phyloP scores from a whole-genome alignment of 2,113 vertebrate genomes.

The Ptyas mucosa region DNA sequence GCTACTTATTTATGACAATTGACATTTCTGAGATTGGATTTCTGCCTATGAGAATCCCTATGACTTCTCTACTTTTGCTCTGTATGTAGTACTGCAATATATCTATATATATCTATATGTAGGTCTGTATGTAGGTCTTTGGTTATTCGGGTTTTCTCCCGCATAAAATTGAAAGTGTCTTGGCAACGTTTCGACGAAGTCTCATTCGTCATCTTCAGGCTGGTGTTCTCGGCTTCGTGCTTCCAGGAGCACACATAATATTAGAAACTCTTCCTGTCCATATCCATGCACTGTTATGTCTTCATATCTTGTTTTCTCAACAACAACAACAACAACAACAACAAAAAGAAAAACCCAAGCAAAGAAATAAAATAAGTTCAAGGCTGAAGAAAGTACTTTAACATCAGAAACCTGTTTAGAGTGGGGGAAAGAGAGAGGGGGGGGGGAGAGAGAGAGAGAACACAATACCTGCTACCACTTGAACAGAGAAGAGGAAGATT shows the following conservation, averaged over 20 bases:
- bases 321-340: too few relatives aligned
- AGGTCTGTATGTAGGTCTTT: too few relatives aligned
- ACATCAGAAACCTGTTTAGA: conserved; percentile 15
- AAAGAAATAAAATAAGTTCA: background rate
- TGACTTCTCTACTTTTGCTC: too few relatives aligned
- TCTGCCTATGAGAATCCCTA: background rate
- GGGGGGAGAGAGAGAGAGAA: background rate
- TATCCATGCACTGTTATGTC: background rate
- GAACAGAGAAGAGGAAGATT: background rate
- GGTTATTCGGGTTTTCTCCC: too few relatives aligned
- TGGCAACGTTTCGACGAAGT: too few relatives aligned
- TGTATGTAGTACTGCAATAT: too few relatives aligned
- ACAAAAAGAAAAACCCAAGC: background rate
- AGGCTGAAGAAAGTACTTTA: background rate
- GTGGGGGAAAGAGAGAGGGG: background rate
- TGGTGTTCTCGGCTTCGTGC: too few relatives aligned
- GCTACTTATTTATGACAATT: background rate
- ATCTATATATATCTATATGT: too few relatives aligned
- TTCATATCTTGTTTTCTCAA: background rate
- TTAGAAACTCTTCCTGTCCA: background rate
- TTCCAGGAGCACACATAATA: too few relatives aligned
- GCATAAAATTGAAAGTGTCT: too few relatives aligned
- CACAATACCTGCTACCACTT: conserved; percentile 6
- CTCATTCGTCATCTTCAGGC: too few relatives aligned
- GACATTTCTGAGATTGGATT: background rate